Conservation (phyloP, 2,113 vertebrate species). For the Psophia crepitans region DNA sequence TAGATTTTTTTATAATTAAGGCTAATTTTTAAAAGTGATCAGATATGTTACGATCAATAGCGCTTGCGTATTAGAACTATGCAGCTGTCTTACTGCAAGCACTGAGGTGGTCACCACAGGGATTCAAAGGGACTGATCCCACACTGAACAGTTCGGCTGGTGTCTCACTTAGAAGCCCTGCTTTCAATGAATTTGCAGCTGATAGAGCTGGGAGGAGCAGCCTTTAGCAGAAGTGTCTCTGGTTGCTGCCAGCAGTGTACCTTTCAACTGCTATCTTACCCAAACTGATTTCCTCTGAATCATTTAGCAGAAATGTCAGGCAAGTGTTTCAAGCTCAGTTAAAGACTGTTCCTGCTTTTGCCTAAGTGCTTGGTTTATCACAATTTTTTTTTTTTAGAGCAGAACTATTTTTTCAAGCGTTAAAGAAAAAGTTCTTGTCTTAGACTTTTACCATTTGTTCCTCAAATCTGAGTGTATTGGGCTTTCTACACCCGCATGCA, state of each 20-base stretch:
- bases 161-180: background rate
- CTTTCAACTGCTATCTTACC: background rate
- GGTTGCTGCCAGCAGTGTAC: background rate
- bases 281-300: background rate
- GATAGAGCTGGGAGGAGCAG: background rate
- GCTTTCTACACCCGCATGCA: background rate
- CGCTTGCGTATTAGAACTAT: background rate
- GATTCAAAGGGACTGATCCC: background rate
- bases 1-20: background rate
- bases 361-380: background rate
- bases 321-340: background rate
- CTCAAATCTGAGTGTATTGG: background rate
- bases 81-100: background rate
- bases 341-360: background rate
- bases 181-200: background rate
- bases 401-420: background rate
- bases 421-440: background rate
- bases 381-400: accelerated
- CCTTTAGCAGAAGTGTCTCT: background rate
- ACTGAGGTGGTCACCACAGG: background rate
- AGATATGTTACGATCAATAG: background rate
- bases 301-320: background rate
- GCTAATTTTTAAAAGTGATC: background rate
- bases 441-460: background rate
- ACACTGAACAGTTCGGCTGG: background rate